Evolutionary conservation across 2,797 vertebrate species (phyloP).

Genomic region (Morelia viridis): DNA sequence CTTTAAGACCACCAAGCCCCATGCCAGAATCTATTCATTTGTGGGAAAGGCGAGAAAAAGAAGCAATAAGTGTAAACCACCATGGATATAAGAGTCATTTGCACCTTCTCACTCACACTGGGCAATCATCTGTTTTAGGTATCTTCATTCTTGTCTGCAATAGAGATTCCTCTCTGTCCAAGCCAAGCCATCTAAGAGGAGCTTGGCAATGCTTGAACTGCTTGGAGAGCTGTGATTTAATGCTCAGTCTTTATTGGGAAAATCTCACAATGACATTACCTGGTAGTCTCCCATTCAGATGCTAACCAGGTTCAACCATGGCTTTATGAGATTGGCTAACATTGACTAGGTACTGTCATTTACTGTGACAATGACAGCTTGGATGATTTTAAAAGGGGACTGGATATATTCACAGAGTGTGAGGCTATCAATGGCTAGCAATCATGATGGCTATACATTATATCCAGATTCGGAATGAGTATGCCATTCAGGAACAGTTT

Average conservation of each 20-base stretch:
- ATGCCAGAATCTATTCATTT: neutral
- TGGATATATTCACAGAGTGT: neutral
- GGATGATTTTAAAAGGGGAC: neutral
- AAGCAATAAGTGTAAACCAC: neutral
- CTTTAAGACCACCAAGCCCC: neutral
- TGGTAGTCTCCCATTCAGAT: neutral
- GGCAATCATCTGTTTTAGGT: neutral
- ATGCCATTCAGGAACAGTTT: neutral
- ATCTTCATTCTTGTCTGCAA: neutral
- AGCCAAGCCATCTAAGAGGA: neutral
- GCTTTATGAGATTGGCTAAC: neutral
- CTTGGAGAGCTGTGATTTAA: neutral
- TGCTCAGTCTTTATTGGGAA: neutral
- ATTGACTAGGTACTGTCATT: neutral
- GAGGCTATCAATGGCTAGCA: neutral
- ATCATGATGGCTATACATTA: neutral
- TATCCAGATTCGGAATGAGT: neutral
- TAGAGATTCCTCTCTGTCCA: neutral
- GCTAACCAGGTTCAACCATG: neutral
- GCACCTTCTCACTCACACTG: neutral
- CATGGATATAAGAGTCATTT: neutral
- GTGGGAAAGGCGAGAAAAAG: neutral
- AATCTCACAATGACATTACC: neutral
- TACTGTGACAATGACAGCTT: neutral
- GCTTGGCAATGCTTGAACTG: neutral